A percentile compares a stretch with the other conserved stretches of the same genome.
phyloP scores from a whole-genome alignment of 2,113 vertebrate genomes.

The Grantiella picta region DNA sequence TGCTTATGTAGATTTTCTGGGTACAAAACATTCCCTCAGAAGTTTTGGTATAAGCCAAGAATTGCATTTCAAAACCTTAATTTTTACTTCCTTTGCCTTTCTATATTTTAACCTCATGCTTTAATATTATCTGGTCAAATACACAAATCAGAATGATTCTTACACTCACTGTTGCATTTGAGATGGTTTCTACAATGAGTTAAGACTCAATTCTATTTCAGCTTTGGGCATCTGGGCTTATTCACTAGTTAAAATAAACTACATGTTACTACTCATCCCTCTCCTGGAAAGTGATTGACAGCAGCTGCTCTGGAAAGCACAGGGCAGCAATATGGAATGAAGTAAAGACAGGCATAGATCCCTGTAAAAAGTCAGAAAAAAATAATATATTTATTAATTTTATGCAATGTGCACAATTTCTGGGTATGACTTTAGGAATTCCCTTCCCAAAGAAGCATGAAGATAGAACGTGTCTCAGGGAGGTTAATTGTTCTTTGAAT shows the following conservation, averaged over 20 bases:
- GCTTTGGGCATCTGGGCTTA: not conserved
- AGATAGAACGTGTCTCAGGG: not conserved
- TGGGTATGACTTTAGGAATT: not conserved
- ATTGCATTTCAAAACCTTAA: not conserved
- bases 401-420: not conserved
- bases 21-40: not conserved
- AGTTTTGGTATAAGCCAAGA: not conserved
- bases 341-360: not conserved
- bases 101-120: not conserved
- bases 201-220: not conserved
- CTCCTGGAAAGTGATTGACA: not conserved
- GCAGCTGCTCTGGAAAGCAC: not conserved
- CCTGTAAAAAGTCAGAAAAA: not conserved
- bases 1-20: not conserved
- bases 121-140: not conserved
- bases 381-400: not conserved
- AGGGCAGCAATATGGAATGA: not conserved
- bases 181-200: not conserved
- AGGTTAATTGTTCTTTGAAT: not conserved
- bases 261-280: not conserved
- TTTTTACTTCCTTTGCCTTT: not conserved
- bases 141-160: not conserved
- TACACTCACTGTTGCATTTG: not conserved
- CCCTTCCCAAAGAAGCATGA: not conserved
- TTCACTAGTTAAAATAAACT: not conserved